Percentiles rank a stretch among this genome's conserved stretches.
phyloP scores from a whole-genome alignment of 2,113 vertebrate genomes.

The Gallinago undulata region DNA sequence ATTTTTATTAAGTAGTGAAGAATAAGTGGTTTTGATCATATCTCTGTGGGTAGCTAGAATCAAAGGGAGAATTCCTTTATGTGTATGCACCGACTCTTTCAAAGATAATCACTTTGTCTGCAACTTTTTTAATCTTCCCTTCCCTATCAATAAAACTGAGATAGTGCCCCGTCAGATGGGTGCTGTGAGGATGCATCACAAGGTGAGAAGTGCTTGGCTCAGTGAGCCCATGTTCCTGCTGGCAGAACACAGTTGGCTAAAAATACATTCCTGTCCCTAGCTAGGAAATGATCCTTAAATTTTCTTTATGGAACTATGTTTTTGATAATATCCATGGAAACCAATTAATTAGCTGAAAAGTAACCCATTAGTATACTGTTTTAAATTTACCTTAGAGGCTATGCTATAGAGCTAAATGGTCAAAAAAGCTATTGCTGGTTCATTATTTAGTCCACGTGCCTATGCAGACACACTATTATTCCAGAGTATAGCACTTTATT shows the following conservation, averaged over 20 bases:
- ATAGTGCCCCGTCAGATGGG: not conserved
- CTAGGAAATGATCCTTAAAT: not conserved
- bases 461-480: not conserved
- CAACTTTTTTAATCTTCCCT: conserved; percentile 16
- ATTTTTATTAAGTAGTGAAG: not conserved
- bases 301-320: not conserved
- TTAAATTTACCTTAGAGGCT: not conserved
- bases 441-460: not conserved
- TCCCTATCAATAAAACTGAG: not conserved
- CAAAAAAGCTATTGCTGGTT: not conserved
- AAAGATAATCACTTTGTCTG: conserved; percentile 7
- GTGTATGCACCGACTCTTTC: not conserved
- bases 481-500: not conserved
- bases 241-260: not conserved
- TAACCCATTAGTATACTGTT: not conserved
- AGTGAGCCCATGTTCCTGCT: rapidly evolving
- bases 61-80: not conserved
- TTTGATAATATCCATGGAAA: not conserved
- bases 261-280: not conserved
- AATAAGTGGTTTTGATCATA: conserved; percentile 10
- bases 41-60: not conserved
- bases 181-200: not conserved
- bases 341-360: not conserved
- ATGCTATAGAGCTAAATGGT: not conserved
- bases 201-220: not conserved